phyloP scores from a whole-genome alignment of 2,888 invertebrate species.

The Dynastes grantii region DNA sequence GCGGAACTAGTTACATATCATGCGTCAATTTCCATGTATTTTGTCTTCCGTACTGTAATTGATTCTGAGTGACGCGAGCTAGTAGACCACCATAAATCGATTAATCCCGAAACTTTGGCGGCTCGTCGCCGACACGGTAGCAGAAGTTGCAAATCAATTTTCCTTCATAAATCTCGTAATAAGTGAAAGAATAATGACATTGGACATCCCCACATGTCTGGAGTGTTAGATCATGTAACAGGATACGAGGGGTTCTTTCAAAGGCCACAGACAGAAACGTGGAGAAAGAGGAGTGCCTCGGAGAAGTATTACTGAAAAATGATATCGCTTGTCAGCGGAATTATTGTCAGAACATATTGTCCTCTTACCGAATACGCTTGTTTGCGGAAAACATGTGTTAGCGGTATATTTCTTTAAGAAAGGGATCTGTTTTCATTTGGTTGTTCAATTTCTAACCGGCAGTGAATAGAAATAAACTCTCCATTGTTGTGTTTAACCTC shows the following conservation, averaged over 20 bases:
- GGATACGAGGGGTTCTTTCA: constrained; percentile 47
- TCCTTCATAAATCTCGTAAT: constrained; percentile 51
- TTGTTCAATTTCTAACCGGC: background rate
- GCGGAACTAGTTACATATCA: constrained; percentile 11
- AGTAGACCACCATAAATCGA: constrained; percentile 47
- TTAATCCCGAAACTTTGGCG: constrained; percentile 45
- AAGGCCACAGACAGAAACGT: constrained; percentile 28
- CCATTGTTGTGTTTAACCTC: too few species aligned
- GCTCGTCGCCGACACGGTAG: constrained; percentile 36
- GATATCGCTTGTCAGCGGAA: constrained; percentile 56
- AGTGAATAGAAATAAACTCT: too few species aligned
- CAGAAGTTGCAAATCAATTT: constrained; percentile 49
- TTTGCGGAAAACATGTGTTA: constrained; percentile 1
- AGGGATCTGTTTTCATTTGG: background rate
- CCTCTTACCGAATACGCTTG: constrained; percentile 49
- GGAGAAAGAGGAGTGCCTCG: constrained; percentile 28
- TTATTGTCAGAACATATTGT: constrained; percentile 51
- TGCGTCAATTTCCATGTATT: constrained; percentile 25
- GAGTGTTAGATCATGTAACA: constrained; percentile 50
- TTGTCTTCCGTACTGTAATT: constrained; percentile 33
- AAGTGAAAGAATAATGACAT: constrained; percentile 51
- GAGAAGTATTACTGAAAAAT: constrained; percentile 55
- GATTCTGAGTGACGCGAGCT: constrained; percentile 37
- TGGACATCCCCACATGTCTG: constrained; percentile 50
- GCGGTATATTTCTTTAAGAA: background rate